A percentile compares a stretch with the other conserved stretches of the same genome.
These are phyloP conservation scores for Agonopterix alstromeriana DNA, from an alignment of 2,888 invertebrate species.

Conservation along the genomic window DNA sequence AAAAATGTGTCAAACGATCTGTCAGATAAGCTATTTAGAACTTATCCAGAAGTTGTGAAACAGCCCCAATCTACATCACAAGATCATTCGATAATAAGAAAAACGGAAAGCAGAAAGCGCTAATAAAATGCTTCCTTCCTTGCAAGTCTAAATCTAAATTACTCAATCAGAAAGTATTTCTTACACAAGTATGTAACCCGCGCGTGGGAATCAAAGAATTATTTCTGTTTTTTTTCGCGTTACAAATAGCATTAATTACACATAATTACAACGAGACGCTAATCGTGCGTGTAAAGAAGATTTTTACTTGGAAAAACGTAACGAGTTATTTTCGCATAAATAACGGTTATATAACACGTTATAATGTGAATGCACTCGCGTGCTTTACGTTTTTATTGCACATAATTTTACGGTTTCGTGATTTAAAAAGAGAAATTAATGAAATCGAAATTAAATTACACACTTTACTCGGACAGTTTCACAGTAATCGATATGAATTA, in stretches of 20 bases:
- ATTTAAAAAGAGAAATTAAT: slow-evolving; percentile 48
- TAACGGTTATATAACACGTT: slow-evolving; percentile 9
- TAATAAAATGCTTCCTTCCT: slow-evolving; percentile 1
- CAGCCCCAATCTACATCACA: no score
- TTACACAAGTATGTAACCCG: background rate
- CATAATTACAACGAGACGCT: background rate
- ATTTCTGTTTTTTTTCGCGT: background rate
- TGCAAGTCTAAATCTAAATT: background rate
- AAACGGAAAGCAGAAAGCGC: no score
- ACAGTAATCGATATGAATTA: background rate
- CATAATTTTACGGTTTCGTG: slow-evolving; percentile 28
- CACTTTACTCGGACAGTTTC: no score
- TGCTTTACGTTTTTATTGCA: slow-evolving; percentile 25
- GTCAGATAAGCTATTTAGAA: no score
- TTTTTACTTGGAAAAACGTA: slow-evolving; percentile 3
- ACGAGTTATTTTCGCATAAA: background rate
- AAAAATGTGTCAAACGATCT: no score
- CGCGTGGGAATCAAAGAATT: slow-evolving; percentile 5
- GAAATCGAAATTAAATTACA: slow-evolving; percentile 14
- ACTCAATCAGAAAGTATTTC: background rate
- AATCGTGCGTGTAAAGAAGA: slow-evolving; percentile 6
- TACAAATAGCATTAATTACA: background rate
- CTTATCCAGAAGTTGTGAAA: no score
- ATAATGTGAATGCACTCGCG: slow-evolving; percentile 27
- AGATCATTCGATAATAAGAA: no score